Percentiles rank a stretch among this genome's conserved stretches.
Conservation (phyloP, 2,888 invertebrate species). For the Eupithecia centaureata region DNA sequence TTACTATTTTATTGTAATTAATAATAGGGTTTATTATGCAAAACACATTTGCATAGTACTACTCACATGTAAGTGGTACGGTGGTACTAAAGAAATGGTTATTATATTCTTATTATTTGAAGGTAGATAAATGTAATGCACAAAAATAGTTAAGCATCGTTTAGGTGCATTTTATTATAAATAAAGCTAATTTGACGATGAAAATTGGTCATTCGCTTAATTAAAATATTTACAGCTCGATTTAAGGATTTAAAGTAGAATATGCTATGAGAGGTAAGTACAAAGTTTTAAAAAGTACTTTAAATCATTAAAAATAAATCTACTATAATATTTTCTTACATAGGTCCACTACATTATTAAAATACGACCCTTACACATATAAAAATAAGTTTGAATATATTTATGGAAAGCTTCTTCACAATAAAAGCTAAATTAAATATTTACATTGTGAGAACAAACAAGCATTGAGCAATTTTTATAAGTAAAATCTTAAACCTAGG, state of each 20-base stretch:
- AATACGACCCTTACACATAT: neutral
- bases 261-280: neutral
- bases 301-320: neutral
- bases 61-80: neutral
- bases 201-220: slow-evolving; percentile 67
- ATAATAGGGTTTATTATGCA: neutral
- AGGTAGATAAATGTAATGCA: slow-evolving; percentile 41
- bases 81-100: neutral
- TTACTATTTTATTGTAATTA: neutral
- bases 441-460: slow-evolving; percentile 52
- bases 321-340: neutral
- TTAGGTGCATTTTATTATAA: slow-evolving; percentile 44
- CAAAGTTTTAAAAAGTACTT: neutral
- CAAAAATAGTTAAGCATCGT: slow-evolving; percentile 39
- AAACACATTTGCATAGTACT: neutral
- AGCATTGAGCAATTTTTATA: slow-evolving; percentile 63
- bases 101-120: neutral
- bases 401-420: slow-evolving; percentile 35
- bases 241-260: slow-evolving; percentile 13
- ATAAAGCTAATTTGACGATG: slow-evolving; percentile 62
- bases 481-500: slow-evolving; percentile 31
- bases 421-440: slow-evolving; percentile 40
- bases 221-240: slow-evolving; percentile 38
- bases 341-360: neutral
- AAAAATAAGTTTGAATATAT: slow-evolving; percentile 10